A percentile compares a stretch with the other conserved stretches of the same genome.
phyloP scores from a whole-genome alignment of 2,797 vertebrate genomes.

The Gymnoscopelus braueri region DNA sequence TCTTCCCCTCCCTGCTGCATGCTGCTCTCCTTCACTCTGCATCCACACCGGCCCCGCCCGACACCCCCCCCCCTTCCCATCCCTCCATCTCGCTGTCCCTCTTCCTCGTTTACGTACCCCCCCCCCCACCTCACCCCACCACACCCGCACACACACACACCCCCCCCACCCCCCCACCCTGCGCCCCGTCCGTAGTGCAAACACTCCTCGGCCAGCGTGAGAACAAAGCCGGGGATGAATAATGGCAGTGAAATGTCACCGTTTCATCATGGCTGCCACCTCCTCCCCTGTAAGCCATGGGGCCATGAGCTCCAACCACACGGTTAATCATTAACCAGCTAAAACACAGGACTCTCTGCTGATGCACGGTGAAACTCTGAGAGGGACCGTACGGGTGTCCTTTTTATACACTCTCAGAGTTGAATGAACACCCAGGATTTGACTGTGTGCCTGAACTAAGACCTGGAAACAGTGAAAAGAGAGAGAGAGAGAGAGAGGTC shows the following conservation, averaged over 20 bases:
- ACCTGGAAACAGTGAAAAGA: slow-evolving; percentile 54
- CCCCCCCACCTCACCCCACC: not conserved
- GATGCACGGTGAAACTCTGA: too few species aligned
- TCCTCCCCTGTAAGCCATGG: slow-evolving; percentile 42
- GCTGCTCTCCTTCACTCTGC: slow-evolving; percentile 54
- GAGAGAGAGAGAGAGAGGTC: not conserved
- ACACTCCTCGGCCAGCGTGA: slow-evolving; percentile 69
- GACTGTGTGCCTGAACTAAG: slow-evolving; percentile 56
- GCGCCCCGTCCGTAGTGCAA: slow-evolving; percentile 78
- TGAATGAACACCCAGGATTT: too few species aligned
- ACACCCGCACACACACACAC: slow-evolving; percentile 59
- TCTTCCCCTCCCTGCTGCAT: slow-evolving; percentile 12
- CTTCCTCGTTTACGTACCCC: not conserved
- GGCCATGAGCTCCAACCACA: slow-evolving; percentile 49
- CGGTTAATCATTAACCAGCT: slow-evolving; percentile 81
- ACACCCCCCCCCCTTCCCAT: slow-evolving; percentile 67
- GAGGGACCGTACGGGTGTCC: slow-evolving; percentile 3
- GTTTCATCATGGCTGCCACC: slow-evolving; percentile 74
- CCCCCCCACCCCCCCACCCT: slow-evolving; percentile 66
- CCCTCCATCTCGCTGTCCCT: slow-evolving; percentile 65
- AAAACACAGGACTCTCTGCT: slow-evolving; percentile 32
- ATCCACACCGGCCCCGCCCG: slow-evolving; percentile 45
- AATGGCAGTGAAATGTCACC: slow-evolving; percentile 84
- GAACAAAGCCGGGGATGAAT: slow-evolving; percentile 83
- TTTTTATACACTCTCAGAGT: too few species aligned